phyloP scores from a whole-genome alignment of 2,797 vertebrate genomes.

The Nannoperca obscura region DNA sequence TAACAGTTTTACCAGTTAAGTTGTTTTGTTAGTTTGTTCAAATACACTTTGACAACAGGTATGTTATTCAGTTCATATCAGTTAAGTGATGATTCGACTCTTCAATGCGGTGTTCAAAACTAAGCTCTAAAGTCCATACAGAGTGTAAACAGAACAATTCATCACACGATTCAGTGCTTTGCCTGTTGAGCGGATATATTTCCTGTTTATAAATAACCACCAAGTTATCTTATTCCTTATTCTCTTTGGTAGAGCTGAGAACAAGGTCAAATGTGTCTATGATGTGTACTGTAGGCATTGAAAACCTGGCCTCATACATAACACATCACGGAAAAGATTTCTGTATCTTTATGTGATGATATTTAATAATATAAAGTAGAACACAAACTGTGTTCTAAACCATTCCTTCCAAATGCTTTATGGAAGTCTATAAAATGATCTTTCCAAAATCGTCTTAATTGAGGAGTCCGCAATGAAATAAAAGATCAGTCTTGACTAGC shows the following conservation, averaged over 20 bases:
- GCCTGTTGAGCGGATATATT: conserved; percentile 19
- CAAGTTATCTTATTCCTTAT: conserved; percentile 23
- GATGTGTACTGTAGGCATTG: neutral
- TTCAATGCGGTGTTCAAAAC: neutral
- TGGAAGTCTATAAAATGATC: neutral
- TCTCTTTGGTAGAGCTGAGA: conserved; percentile 19
- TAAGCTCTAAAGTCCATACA: neutral
- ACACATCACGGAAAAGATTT: neutral
- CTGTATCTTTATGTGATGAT: neutral
- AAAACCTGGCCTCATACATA: conserved; percentile 1
- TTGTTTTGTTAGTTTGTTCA: neutral
- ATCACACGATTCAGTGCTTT: conserved; percentile 17
- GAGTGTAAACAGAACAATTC: conserved; percentile 20
- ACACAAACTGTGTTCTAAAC: neutral
- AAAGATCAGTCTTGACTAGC: conserved; percentile 33
- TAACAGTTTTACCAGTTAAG: neutral
- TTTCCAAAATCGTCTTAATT: conserved; percentile 11
- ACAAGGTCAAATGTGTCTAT: conserved; percentile 35
- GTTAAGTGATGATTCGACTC: neutral
- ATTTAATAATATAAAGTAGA: neutral
- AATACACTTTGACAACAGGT: neutral
- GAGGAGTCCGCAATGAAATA: conserved; percentile 19
- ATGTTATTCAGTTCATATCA: neutral
- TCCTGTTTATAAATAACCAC: conserved; percentile 35
- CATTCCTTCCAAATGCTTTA: neutral